These are phyloP conservation scores for Gymnogyps californianus DNA, from an alignment of 2,113 vertebrate species.

Conservation along the genomic window DNA sequence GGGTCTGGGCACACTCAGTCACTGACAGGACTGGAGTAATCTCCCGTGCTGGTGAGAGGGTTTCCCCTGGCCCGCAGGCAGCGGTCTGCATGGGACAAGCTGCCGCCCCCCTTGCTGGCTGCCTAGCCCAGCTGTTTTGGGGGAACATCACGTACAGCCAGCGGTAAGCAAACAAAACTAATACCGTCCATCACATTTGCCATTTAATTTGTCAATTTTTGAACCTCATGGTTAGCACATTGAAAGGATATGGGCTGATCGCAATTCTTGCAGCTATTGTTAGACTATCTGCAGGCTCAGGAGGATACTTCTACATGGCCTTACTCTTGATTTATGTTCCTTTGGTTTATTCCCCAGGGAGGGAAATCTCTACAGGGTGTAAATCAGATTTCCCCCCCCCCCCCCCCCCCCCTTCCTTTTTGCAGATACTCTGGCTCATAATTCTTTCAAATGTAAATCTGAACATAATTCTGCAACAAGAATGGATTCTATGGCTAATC, in stretches of 20 bases:
- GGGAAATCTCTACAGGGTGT: background rate
- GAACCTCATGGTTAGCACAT: background rate
- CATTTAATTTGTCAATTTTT: background rate
- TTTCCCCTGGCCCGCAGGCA: background rate
- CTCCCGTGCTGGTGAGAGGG: fast-evolving
- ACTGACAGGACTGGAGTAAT: fast-evolving
- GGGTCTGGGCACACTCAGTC: fast-evolving
- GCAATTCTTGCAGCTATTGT: background rate
- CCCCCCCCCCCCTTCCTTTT: background rate
- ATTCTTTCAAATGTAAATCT: constrained; percentile 59
- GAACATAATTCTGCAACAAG: constrained; percentile 32
- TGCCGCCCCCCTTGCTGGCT: background rate
- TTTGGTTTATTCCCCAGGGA: constrained; percentile 14
- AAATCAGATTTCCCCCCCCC: constrained; percentile 8
- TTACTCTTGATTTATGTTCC: background rate
- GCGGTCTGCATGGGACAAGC: too few species aligned
- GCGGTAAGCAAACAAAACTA: background rate
- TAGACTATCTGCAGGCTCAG: background rate
- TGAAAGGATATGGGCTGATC: background rate
- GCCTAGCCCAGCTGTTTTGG: background rate
- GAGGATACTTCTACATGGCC: background rate
- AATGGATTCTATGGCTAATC: background rate
- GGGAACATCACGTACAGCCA: background rate
- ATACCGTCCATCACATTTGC: background rate
- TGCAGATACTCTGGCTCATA: background rate